These are phyloP conservation scores for Heliopora coerulea DNA, from an alignment of 92 coral and sea anemone species.

Conservation along the genomic window DNA sequence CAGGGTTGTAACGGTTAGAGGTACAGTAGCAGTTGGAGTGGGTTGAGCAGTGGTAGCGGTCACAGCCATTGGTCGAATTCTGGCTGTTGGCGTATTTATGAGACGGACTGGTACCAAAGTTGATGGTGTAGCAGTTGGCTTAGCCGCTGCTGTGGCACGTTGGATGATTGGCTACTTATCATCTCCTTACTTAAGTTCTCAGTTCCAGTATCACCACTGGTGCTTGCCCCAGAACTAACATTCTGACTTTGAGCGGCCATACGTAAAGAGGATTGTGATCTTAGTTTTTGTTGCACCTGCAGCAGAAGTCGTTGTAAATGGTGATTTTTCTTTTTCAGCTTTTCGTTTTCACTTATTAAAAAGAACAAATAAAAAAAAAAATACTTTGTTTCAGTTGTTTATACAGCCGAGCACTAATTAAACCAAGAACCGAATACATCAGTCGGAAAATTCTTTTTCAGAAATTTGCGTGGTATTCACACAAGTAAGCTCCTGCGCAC, in stretches of 20 bases:
- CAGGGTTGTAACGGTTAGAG: conserved; percentile 52
- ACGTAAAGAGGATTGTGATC: conserved; percentile 51
- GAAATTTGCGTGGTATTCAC: too few relatives aligned
- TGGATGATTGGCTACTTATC: conserved; percentile 41
- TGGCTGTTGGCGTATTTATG: conserved; percentile 81
- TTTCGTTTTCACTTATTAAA: conserved; percentile 66
- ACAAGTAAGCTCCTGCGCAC: too few relatives aligned
- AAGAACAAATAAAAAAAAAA: neutral
- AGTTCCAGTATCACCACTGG: neutral
- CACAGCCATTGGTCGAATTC: conserved; percentile 90
- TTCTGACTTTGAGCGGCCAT: conserved; percentile 59
- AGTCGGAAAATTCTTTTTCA: too few relatives aligned
- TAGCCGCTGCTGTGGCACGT: conserved; percentile 90
- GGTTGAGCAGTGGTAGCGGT: conserved; percentile 89
- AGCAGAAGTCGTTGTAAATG: conserved; percentile 77
- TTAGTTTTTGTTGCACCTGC: conserved; percentile 70
- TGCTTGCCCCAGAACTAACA: neutral
- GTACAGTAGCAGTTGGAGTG: conserved; percentile 65
- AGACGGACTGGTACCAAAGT: conserved; percentile 60
- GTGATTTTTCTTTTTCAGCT: conserved; percentile 69
- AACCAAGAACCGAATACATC: too few relatives aligned
- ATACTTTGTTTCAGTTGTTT: neutral
- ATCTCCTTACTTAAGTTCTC: neutral
- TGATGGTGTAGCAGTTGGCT: conserved; percentile 92
- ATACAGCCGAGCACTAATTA: neutral